Conservation (phyloP, 1,140 invertebrate species). For the Cotesia glomerata region DNA sequence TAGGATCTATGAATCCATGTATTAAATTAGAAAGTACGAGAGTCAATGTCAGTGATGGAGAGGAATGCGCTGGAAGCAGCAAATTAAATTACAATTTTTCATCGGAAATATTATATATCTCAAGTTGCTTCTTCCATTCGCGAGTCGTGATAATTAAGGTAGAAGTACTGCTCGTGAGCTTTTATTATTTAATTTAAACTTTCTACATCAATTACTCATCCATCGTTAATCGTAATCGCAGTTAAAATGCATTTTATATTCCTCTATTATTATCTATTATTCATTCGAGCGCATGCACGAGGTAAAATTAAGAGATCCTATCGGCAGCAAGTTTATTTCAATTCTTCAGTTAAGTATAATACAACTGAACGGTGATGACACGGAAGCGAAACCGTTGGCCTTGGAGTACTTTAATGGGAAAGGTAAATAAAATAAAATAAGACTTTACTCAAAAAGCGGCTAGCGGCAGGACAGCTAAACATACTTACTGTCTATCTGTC, state of each 20-base stretch:
- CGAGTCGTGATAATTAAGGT: no score
- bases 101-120: constrained; percentile 30
- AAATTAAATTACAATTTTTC: constrained; percentile 37
- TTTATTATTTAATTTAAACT: no score
- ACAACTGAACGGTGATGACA: neutral
- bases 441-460: neutral
- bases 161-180: no score
- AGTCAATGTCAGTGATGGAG: constrained; percentile 43
- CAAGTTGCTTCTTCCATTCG: no score
- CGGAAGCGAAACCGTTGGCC: neutral
- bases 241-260: no score
- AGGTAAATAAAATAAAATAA: no score
- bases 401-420: neutral
- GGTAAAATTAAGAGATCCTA: no score
- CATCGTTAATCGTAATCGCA: no score
- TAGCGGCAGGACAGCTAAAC: neutral
- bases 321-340: neutral
- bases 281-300: no score
- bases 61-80: constrained; percentile 36
- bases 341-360: neutral
- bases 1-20: neutral
- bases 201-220: no score
- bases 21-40: constrained; percentile 44
- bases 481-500: neutral
- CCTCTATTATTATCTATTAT: no score